Evolutionary conservation across 2,797 vertebrate genomes (phyloP), one percentile per base, ranked within the genome.

Genomic region (Rhinatrema bivittatum): DNA sequence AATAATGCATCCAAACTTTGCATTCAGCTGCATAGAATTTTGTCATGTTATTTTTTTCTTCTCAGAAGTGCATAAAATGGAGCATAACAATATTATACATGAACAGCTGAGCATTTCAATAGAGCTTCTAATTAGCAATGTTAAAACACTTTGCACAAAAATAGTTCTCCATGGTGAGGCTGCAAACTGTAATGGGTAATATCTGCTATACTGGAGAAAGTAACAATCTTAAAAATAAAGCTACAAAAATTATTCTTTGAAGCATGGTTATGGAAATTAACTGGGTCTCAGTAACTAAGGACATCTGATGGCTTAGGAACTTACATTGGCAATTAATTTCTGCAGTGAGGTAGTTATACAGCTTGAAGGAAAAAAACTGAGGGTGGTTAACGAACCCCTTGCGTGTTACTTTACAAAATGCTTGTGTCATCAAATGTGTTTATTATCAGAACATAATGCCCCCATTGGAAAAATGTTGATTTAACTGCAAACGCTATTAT

Each of bases 311-410:
- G 56, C 49, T 70, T 36, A 65, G 62, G 60, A 25, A 69, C 54
- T 68, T 72, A 62, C 32, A 56, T 53, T 51, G 9, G 28, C 62
- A 63, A 74, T 69, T 70, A 73, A 29, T 73, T 42, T 48, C 50
- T 52, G 60, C 47, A 70, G 39, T 33, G 62, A 67, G 46, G 36
- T 53, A 65, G 40, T 65, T 32, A 35, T 39, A 42, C 62, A 71
- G 68, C 65, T 65, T 60, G 59, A 74, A 46, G 35, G 33, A 56
- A n/a, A n/a, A 65, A 68, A 46, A n/a, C 9, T 32, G 15, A 26
- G 46, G 41, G 62, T 61, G 29, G 41, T 32, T 68, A 49, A 58
- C 5, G 0, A 61, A 39, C 15, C 62, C 51, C 42, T 40, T 12
- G 49, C 22, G 27, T 41, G 39, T 42, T 58, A 21, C 33, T 19